A percentile compares a stretch with the other conserved stretches of the same genome.
Conservation (phyloP, 1,140 invertebrate species). For the Xylocopa sonorina region DNA sequence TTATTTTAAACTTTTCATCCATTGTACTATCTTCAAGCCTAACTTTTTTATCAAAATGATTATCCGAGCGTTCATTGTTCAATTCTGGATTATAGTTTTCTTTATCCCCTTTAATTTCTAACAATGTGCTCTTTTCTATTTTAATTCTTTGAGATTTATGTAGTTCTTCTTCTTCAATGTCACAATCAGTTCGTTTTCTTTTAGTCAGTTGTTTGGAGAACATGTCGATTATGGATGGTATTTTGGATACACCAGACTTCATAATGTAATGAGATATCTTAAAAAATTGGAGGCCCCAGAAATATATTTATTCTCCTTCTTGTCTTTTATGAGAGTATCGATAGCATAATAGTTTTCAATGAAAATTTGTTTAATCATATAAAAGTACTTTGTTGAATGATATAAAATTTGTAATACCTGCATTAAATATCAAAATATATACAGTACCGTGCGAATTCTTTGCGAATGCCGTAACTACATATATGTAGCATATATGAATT, state of each 20-base stretch:
- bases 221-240: slow-evolving; percentile 19
- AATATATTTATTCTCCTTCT: slow-evolving; percentile 5
- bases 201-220: slow-evolving; percentile 26
- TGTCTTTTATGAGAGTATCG: background rate
- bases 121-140: background rate
- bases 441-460: too few relatives aligned
- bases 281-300: background rate
- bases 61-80: slow-evolving; percentile 12
- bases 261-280: background rate
- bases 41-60: slow-evolving; percentile 36
- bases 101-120: slow-evolving; percentile 15
- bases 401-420: too few relatives aligned
- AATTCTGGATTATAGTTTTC: slow-evolving; percentile 38
- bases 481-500: background rate
- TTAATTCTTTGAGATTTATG: background rate
- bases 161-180: background rate
- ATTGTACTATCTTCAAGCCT: slow-evolving; percentile 14
- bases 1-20: slow-evolving; percentile 19
- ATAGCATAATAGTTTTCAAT: too few relatives aligned
- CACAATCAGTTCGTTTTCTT: background rate
- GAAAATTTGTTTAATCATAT: too few relatives aligned
- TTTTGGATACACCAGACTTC: background rate
- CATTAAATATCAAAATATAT: too few relatives aligned
- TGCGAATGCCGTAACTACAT: too few relatives aligned
- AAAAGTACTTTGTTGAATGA: too few relatives aligned